Evolutionary conservation across 2,888 invertebrate species (phyloP), one percentile per base, ranked within the genome.

Genomic region (Trichogramma dendrolimi): DNA sequence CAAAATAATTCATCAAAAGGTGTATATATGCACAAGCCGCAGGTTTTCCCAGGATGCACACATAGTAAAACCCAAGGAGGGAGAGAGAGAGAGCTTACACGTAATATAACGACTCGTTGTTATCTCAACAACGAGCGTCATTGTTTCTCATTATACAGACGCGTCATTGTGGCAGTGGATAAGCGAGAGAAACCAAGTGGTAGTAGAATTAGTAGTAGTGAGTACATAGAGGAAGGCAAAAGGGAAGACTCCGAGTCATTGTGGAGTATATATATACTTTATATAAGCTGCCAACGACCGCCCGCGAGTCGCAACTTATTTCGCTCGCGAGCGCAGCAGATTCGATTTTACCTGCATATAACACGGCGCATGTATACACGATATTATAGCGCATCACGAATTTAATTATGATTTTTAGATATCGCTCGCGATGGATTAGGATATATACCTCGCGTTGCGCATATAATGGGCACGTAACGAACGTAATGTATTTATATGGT

Each of bases 321-420:
- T 43, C 58, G 40, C 51, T 44, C 41, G 44, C 44, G 50, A 39
- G 50, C 51, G 41, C 54, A 43, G 14, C 14, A 38, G 42, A 39
- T 27, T 49, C 44, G 39, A 11, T 38, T 11, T 42, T 47, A 6
- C 46, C 6, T 41, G 11, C 58, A 44, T 27, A 47, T 49, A 8
- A 8, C 27, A 38, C 51, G 51, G 11, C 41, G 51, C 43, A 38
- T 43, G 44, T 54, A 44, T 38, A 8, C 44, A 8, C 7, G 27
- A 10, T 39, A 27, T 38, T 51, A 6, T 38, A 51, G 58, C 46
- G 51, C 58, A 57, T 61, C 61, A 61, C 61, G 61, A 63, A 63
- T 63, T 63, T 63, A 63, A 63, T 63, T 63, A 63, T 63, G 54
- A 63, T 59, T 63, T 63, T 63, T 63, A 56, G 60, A 60, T 57